Conservation (phyloP, 2,113 vertebrate species). For the Lathamus discolor region DNA sequence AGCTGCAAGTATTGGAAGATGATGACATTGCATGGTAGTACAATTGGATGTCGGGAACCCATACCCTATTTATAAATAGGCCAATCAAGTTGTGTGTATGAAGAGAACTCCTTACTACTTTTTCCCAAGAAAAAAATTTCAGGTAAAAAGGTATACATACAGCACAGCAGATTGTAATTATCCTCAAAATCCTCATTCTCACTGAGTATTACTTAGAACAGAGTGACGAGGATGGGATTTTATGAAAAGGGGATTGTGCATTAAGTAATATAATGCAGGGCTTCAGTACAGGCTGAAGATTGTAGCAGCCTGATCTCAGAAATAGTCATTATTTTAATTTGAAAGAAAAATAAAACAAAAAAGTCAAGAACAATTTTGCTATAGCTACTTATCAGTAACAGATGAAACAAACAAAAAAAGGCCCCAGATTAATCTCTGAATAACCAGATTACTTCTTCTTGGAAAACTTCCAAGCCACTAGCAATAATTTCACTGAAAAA, state of each 20-base stretch:
- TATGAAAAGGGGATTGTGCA: background rate
- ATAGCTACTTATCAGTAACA: background rate
- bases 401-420: background rate
- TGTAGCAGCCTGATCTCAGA: background rate
- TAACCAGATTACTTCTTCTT: background rate
- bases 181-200: background rate
- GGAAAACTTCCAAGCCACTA: background rate
- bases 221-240: background rate
- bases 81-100: background rate
- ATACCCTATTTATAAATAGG: background rate
- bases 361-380: background rate
- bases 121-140: background rate
- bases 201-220: background rate
- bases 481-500: background rate
- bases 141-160: background rate
- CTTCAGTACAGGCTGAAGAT: background rate
- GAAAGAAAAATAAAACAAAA: background rate
- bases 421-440: background rate
- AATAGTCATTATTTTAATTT: background rate
- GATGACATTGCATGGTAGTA: background rate
- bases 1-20: background rate
- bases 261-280: background rate
- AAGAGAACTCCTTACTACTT: background rate
- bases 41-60: background rate
- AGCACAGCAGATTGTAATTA: background rate